These are phyloP conservation scores for Vanessa cardui DNA, from an alignment of 2,888 invertebrate species.

Conservation along the genomic window DNA sequence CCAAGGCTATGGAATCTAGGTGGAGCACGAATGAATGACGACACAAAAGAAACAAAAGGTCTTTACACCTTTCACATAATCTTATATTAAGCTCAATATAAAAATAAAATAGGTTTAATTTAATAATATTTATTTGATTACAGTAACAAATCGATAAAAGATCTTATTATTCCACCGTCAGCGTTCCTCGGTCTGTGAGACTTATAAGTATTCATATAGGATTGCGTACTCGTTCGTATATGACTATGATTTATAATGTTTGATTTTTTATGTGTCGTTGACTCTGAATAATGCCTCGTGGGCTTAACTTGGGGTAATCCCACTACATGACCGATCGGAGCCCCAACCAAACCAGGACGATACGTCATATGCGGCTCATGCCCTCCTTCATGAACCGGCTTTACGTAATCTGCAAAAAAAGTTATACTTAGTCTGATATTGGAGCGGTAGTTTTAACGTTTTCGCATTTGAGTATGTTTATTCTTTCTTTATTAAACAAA, in stretches of 20 bases:
- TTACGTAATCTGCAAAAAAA: slow-evolving; percentile 57
- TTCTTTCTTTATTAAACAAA: too few species aligned
- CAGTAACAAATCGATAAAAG: slow-evolving; percentile 70
- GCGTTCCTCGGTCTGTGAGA: slow-evolving; percentile 49
- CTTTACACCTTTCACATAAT: slow-evolving; percentile 33
- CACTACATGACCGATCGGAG: slow-evolving; percentile 58
- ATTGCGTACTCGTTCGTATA: slow-evolving; percentile 12
- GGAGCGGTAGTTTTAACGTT: too few species aligned
- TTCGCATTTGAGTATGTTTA: too few species aligned
- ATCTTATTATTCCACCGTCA: slow-evolving; percentile 59
- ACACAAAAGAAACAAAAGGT: slow-evolving; percentile 34
- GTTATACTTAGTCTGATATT: background rate
- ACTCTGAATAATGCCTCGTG: slow-evolving; percentile 41
- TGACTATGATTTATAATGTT: slow-evolving; percentile 29
- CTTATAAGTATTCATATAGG: slow-evolving; percentile 29
- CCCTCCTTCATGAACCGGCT: slow-evolving; percentile 67
- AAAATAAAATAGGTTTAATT: slow-evolving; percentile 20
- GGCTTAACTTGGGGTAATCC: slow-evolving; percentile 61
- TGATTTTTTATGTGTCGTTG: slow-evolving; percentile 37
- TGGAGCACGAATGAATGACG: slow-evolving; percentile 27
- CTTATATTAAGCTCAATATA: slow-evolving; percentile 14
- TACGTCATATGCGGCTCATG: slow-evolving; percentile 54
- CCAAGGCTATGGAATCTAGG: slow-evolving; percentile 40
- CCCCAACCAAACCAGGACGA: slow-evolving; percentile 65
- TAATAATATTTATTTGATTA: slow-evolving; percentile 52